A percentile compares a stretch with the other conserved stretches of the same genome.
Conservation (phyloP, 2,113 vertebrate genomes). For the Amphilophus citrinellus region DNA sequence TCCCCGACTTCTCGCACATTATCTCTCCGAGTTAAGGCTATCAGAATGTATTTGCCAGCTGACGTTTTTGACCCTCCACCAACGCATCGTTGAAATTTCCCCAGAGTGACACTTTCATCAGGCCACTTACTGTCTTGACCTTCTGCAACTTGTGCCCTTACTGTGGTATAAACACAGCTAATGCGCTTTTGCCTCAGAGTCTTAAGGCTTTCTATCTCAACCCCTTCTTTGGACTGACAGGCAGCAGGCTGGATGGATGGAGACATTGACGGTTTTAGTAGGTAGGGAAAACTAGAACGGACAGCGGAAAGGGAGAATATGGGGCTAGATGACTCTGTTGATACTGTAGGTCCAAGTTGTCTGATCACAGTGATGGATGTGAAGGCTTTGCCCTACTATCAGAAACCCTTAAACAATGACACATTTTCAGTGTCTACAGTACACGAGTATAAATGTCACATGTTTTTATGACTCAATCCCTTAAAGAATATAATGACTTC, state of each 20-base stretch:
- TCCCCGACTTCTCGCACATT: slow-evolving; percentile 48
- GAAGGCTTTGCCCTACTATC: slow-evolving; percentile 42
- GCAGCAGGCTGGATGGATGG: slow-evolving; percentile 23
- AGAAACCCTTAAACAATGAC: neutral
- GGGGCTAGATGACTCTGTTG: slow-evolving; percentile 77
- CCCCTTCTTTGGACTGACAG: slow-evolving; percentile 27
- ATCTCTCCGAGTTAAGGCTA: slow-evolving; percentile 57
- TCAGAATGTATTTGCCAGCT: slow-evolving; percentile 62
- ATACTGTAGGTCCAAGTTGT: slow-evolving; percentile 73
- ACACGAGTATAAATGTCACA: neutral
- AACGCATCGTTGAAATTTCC: slow-evolving; percentile 61
- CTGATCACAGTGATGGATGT: slow-evolving; percentile 86
- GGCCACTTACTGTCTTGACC: slow-evolving; percentile 71
- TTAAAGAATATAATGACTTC: neutral
- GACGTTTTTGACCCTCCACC: slow-evolving; percentile 56
- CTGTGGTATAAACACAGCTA: slow-evolving; percentile 52
- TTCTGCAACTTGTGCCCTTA: slow-evolving; percentile 59
- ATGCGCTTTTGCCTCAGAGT: slow-evolving; percentile 47
- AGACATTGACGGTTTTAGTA: neutral
- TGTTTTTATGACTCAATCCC: neutral
- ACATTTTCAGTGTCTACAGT: neutral
- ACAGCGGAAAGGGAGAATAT: slow-evolving; percentile 86
- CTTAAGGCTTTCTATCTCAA: slow-evolving; percentile 26
- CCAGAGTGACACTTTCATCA: slow-evolving; percentile 72
- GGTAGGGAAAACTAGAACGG: slow-evolving; percentile 35